Evolutionary conservation across 2,888 invertebrate species (phyloP), one percentile per base, ranked within the genome.

Genomic region (Eupithecia subfuscata): DNA sequence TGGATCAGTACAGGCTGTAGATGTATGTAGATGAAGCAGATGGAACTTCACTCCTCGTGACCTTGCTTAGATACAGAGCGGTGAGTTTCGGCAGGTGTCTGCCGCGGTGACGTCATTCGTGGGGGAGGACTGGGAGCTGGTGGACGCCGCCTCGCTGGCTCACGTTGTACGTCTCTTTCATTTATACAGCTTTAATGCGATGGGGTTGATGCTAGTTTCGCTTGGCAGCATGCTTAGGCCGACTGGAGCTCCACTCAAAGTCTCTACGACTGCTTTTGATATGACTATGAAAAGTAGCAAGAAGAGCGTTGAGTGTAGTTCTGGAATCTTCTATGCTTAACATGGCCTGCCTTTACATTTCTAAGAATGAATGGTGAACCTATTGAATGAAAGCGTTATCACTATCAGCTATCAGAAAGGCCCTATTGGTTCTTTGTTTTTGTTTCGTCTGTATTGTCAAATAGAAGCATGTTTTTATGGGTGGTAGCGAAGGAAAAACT

Each of bases 81-180:
- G 68, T 78, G 78, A 79, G 81, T 82, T 77, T 83, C 80, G 80
- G 73, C 86, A 90, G 90, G 88, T 88, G 79, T 79, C 78, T 76
- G 79, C 79, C 75, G 84, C 87, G 78, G 88, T 88, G 75, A 81
- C 89, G 45, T 88, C 92, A 76, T 85, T 87, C 85, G 87, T 83
- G 69, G 91, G 89, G 74, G 90, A 87, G 69, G 89, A 94, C 86
- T 94, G 94, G 94, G 88, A 90, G 87, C 80, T 94, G 82, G 81
- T 94, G 76, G 92, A 93, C 69, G 82, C 82, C 25, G 74, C 85
- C 25, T 65, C 48, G 83, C 77, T 87, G n/a, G 40, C 68, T n/a
- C 68, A 68, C 43, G 8, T 68, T 79, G 93, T 93, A 93, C 83
- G 93, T 92, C 71, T 76, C 67, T 84, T 86, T 78, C 65, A 70